Base-by-base conservation (phyloP, 2,113 vertebrate species). In the Spermophilus dauricus region DNA sequence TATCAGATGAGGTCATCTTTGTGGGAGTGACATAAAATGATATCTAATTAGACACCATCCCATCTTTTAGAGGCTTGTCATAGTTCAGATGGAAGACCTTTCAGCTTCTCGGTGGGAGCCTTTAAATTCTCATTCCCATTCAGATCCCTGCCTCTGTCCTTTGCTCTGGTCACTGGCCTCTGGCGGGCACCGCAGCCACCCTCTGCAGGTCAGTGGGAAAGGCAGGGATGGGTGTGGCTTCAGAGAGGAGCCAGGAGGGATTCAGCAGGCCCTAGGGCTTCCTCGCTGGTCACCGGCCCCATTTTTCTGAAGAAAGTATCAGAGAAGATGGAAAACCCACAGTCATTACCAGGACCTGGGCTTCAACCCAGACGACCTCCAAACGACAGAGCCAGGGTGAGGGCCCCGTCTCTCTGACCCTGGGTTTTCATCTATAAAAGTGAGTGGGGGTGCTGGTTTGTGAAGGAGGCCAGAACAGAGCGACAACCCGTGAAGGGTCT, bases 1-100 rank as follows among this genome's bases (percentile, higher is more conserved):
- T 98, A 97, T 83, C 67, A 89, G 76, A 94, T 91, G 98, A 98
- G 98, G 97, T 98, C 98, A 98, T 98, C 95, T 97, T 95, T 84
- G 89, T 95, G 93, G 86, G 86, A 95, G 86, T 77, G 96, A 96
- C 93, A 94, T 72, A 94, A 95, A 97, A 95, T 96, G 2, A 70
- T 92, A 80, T 96, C 98, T 98, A 97, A 98, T 98, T 98, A 98
- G 97, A 83, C 85, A 85, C 90, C 86, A 85, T 96, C 89, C 70
- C 77, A 67, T 98, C 96, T 95, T 98, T 97, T 82, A 92, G 96
- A 96, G 97, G 86, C 89, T 96, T 26, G 1, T 98, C 96, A 92
- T 92, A 86, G 91, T 97, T 97, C 97, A 78, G 86, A 93, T 85
- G 93, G 76, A 98, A 98, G 97, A 97, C 73, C 94, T 98, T 98